Evolutionary conservation across 2,113 vertebrate genomes (phyloP).

Genomic region (Cyanistes caeruleus): DNA sequence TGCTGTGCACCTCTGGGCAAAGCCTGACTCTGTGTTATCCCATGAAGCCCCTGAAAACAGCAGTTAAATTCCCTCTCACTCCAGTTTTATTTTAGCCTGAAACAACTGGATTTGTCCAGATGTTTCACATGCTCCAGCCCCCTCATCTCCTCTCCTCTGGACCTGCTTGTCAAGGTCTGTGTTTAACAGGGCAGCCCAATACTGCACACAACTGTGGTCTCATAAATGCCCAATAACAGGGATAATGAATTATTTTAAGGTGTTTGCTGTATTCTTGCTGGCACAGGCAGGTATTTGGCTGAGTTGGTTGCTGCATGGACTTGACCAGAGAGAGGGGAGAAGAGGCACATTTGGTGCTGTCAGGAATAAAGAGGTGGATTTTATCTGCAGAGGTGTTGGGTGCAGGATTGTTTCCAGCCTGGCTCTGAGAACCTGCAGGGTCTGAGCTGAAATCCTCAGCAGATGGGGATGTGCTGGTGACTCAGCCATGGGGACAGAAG

Average conservation of each 20-base stretch:
- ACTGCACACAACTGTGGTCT: neutral
- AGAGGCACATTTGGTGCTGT: neutral
- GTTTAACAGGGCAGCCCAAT: neutral
- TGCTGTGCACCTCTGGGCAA: neutral
- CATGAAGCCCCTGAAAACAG: neutral
- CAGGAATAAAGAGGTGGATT: neutral
- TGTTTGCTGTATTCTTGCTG: neutral
- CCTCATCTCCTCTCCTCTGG: neutral
- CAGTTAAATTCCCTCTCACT: neutral
- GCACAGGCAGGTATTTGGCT: neutral
- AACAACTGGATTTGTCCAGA: neutral
- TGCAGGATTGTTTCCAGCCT: neutral
- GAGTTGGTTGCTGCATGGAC: neutral
- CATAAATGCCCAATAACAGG: fast-evolving
- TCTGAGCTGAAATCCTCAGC: neutral
- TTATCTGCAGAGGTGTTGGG: neutral
- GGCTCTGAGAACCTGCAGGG: neutral
- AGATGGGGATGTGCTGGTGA: neutral
- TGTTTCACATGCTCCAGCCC: neutral
- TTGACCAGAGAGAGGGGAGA: neutral
- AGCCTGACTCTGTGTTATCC: neutral
- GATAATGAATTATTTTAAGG: neutral
- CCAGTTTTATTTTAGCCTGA: neutral
- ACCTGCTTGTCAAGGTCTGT: neutral
- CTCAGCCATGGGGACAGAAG: fast-evolving